phyloP scores from a whole-genome alignment of 1,140 invertebrate species.

The Protaetia brevitarsis region DNA sequence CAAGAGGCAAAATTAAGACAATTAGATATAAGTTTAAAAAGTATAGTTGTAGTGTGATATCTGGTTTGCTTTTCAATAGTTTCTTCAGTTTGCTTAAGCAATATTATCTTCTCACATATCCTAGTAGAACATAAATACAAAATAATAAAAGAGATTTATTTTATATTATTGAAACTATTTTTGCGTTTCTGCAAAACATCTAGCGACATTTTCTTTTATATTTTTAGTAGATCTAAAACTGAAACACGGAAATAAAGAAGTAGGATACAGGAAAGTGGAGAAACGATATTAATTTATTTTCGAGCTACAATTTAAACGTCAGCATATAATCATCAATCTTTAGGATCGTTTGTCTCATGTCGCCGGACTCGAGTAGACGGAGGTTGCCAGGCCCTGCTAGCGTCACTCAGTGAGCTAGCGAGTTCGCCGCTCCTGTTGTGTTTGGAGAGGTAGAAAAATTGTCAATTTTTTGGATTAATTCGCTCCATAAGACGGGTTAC shows the following conservation, averaged over 20 bases:
- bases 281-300: constrained; percentile 39
- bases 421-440: neutral
- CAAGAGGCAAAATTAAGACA: constrained; percentile 16
- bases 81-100: neutral
- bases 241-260: neutral
- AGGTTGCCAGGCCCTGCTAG: neutral
- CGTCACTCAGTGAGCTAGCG: neutral
- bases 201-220: no score
- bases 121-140: no score
- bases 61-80: neutral
- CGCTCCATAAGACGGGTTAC: neutral
- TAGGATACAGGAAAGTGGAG: neutral
- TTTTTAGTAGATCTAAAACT: neutral
- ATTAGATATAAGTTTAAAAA: constrained; percentile 10
- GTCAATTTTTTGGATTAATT: constrained; percentile 22
- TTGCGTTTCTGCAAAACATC: no score
- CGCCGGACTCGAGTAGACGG: constrained; percentile 27
- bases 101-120: neutral
- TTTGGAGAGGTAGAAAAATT: constrained; percentile 13
- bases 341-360: constrained; percentile 37
- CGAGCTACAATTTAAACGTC: constrained; percentile 35
- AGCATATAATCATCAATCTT: constrained; percentile 39
- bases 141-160: neutral
- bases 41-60: neutral
- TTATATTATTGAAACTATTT: no score